phyloP scores from a whole-genome alignment of 2,888 invertebrate genomes.

The Theretra japonica region DNA sequence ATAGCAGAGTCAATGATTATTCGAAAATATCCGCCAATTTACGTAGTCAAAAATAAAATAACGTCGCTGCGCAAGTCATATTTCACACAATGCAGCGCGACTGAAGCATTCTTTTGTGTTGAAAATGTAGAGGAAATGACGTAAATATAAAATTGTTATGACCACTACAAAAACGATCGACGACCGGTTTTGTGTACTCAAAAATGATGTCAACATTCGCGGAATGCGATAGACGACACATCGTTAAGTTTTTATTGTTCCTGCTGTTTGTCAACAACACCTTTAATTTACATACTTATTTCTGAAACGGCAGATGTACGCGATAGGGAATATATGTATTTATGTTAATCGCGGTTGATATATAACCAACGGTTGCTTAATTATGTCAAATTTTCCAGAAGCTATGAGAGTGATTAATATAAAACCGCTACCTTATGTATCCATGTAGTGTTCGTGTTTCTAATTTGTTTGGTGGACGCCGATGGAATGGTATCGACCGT shows the following conservation, averaged over 20 bases:
- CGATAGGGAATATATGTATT: background rate
- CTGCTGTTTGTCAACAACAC: slow-evolving; percentile 13
- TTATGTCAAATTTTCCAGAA: slow-evolving; percentile 7
- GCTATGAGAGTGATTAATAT: background rate
- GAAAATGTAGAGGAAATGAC: slow-evolving; percentile 18
- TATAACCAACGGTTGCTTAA: slow-evolving; percentile 1
- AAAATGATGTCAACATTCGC: slow-evolving; percentile 34
- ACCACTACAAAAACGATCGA: slow-evolving; percentile 1
- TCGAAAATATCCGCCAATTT: slow-evolving; percentile 9
- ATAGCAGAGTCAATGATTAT: background rate
- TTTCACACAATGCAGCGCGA: slow-evolving; percentile 21
- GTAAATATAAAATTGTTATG: slow-evolving; percentile 22
- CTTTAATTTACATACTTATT: background rate
- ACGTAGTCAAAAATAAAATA: background rate
- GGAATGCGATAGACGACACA: slow-evolving; percentile 34
- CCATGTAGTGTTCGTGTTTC: background rate
- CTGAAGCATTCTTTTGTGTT: slow-evolving; percentile 8
- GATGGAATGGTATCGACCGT: background rate
- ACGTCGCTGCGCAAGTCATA: background rate
- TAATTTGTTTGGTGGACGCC: no score
- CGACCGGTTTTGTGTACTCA: slow-evolving; percentile 27
- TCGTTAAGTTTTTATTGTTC: slow-evolving; percentile 4
- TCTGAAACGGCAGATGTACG: background rate
- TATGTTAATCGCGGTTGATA: slow-evolving; percentile 1
- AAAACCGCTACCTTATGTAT: background rate